These are phyloP conservation scores for Adelphocoris suturalis DNA, from an alignment of 2,888 invertebrate genomes.

Conservation along the genomic window DNA sequence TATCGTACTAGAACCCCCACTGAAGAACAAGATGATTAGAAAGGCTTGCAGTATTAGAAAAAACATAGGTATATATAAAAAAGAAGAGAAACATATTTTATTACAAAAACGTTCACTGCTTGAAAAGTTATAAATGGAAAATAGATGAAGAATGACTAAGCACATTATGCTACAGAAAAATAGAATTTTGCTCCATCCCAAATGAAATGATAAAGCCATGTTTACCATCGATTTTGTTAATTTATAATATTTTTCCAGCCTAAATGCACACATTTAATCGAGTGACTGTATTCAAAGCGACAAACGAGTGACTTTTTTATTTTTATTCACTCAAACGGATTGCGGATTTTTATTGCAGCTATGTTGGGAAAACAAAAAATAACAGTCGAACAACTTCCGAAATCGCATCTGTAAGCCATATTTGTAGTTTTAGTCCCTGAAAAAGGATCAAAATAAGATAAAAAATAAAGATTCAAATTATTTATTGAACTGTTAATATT, in stretches of 20 bases:
- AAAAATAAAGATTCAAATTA: constrained; percentile 57
- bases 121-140: neutral
- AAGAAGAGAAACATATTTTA: constrained; percentile 45
- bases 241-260: constrained; percentile 2
- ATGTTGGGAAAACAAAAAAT: too few species aligned
- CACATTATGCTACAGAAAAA: neutral
- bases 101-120: constrained; percentile 44
- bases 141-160: too few species aligned
- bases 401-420: constrained; percentile 36
- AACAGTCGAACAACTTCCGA: neutral
- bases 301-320: too few species aligned
- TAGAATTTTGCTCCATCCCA: constrained; percentile 1
- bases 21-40: constrained; percentile 37
- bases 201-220: neutral
- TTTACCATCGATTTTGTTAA: neutral
- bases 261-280: constrained; percentile 11
- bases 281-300: neutral
- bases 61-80: neutral
- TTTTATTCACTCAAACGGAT: too few species aligned
- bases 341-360: neutral
- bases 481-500: constrained; percentile 49
- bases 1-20: constrained; percentile 50
- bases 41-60: constrained; percentile 38
- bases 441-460: constrained; percentile 1
- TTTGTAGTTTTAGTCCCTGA: constrained; percentile 35